Base-by-base conservation (phyloP, 2,113 vertebrate genomes). In the Channa maculata region DNA sequence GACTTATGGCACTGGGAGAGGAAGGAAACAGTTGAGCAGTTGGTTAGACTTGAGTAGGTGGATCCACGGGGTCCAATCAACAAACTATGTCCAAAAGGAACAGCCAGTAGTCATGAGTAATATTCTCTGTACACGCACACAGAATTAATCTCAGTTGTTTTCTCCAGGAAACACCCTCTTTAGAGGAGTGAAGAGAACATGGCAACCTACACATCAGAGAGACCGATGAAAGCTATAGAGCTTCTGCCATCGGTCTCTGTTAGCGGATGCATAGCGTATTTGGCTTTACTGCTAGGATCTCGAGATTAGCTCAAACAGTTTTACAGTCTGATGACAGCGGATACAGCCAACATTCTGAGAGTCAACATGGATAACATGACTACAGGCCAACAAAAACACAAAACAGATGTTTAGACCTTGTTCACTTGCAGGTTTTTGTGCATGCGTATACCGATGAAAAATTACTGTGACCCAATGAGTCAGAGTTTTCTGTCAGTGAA, bases 291-390 rank as follows among this genome's bases (percentile, higher is more conserved):
- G 59, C 43, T 45, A n/a, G 33, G 55, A 84, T 61, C 48, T 64
- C 3, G 41, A 59, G 46, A 84, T 82, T 64, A 70, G 64, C 39
- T 70, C 14, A 6, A 58, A 75, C 70, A 51, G 63, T 80, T 87
- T 92, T 68, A 77, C 76, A 73, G 85, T 70, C 71, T 86, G 79
- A 44, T 78, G 61, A 79, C 66, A 73, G 48, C 71, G 48, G 50
- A 77, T 11, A 37, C 37, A 33, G 79, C 43, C 50, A 46, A 45
- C 48, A 44, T 39, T 59, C 5, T 65, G 34, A 81, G 60, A 45
- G 52, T 71, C 7, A 33, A 67, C 61, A 57, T 38, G 54, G 43
- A 78, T 71, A 77, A 70, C 50, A 78, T 88, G 51, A 52, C 37
- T 57, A 53, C 43, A 65, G 24, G 57, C 69, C 69, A 71, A 41